Evolutionary conservation across 2,113 vertebrate genomes (phyloP).

Genomic region (Tichodroma muraria): DNA sequence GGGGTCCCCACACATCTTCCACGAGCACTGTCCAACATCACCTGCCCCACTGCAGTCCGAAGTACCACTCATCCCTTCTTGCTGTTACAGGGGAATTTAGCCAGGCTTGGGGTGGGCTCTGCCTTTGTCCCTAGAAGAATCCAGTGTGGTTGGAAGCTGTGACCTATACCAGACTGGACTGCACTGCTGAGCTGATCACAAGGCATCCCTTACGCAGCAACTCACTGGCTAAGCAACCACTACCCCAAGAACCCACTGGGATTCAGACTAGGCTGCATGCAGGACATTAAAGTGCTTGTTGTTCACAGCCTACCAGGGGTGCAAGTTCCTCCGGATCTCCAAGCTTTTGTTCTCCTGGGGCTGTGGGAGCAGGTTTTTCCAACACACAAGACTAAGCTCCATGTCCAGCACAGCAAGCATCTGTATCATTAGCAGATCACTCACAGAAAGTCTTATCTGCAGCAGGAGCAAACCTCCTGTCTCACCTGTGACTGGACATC

Average conservation of each 20-base stretch:
- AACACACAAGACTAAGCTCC: neutral
- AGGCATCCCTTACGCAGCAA: neutral
- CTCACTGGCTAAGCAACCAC: neutral
- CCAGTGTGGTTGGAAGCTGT: neutral
- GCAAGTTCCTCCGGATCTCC: neutral
- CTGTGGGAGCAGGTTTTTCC: neutral
- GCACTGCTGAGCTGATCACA: neutral
- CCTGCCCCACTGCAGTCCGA: neutral
- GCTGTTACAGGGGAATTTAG: neutral
- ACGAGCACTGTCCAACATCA: neutral
- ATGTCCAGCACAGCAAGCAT: neutral
- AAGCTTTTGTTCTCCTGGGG: neutral
- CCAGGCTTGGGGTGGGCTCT: neutral
- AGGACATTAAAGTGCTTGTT: neutral
- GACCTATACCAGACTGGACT: neutral
- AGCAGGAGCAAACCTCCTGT: neutral
- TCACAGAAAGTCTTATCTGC: neutral
- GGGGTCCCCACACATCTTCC: neutral
- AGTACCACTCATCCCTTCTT: neutral
- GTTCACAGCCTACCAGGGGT: neutral
- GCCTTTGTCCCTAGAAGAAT: neutral
- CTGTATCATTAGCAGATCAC: neutral
- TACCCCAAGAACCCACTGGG: neutral
- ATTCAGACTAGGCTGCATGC: neutral
- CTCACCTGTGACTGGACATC: neutral